Conservation (phyloP, 2,113 vertebrate species). For the Elephas maximus region DNA sequence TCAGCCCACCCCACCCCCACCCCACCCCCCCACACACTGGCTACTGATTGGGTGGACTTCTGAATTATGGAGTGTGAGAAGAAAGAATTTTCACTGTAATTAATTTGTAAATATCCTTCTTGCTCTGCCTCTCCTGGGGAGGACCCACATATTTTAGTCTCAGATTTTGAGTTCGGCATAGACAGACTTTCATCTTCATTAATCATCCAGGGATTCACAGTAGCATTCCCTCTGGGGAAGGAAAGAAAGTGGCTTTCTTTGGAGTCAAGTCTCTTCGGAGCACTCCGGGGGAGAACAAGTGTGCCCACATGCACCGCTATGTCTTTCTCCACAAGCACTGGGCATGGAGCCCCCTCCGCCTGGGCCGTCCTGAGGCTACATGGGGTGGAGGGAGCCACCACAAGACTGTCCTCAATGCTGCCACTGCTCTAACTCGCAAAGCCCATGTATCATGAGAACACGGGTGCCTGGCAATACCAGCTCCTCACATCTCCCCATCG, state of each 20-base stretch:
- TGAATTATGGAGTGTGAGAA: neutral
- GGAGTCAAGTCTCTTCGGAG: neutral
- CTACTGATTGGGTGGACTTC: neutral
- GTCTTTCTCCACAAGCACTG: too few species aligned
- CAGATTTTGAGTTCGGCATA: neutral
- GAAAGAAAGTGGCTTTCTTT: neutral
- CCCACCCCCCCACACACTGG: too few species aligned
- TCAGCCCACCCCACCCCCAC: neutral
- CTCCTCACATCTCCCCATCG: neutral
- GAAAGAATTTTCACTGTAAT: constrained; percentile 11
- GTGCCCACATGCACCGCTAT: fast-evolving
- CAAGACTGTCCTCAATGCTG: neutral
- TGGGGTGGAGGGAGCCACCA: fast-evolving
- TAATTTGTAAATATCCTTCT: neutral
- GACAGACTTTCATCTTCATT: neutral
- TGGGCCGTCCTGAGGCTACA: too few species aligned
- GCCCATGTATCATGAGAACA: fast-evolving
- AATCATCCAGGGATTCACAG: neutral
- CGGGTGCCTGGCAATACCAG: neutral
- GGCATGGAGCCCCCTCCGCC: fast-evolving
- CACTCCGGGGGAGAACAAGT: neutral
- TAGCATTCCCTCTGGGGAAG: neutral
- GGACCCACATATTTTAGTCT: neutral
- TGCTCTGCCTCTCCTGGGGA: neutral
- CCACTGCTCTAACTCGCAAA: too few species aligned